Evolutionary conservation across 2,797 vertebrate species (phyloP).

Genomic region (Nannoperca australis): DNA sequence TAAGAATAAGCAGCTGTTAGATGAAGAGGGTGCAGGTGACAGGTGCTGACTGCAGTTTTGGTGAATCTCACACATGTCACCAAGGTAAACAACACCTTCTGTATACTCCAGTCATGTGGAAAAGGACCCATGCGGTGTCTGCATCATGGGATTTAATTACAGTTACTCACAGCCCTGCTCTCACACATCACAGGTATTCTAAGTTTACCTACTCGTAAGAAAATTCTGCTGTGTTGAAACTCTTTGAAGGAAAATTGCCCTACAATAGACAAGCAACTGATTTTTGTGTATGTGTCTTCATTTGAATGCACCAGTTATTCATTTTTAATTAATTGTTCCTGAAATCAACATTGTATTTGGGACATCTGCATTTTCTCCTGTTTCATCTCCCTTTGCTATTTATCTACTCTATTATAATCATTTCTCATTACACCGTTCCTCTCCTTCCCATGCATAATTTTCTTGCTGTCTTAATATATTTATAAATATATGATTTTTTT

Average conservation of each 20-base stretch:
- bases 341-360: conserved; percentile 4
- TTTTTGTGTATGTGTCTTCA: conserved; percentile 5
- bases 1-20: neutral
- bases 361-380: neutral
- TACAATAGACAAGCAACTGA: neutral
- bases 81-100: conserved; percentile 57
- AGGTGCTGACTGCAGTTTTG: conserved; percentile 20
- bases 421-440: neutral
- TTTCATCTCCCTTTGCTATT: neutral
- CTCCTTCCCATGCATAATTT: neutral
- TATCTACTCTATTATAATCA: neutral
- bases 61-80: conserved; percentile 20
- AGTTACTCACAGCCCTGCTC: neutral
- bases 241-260: neutral
- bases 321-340: conserved; percentile 18
- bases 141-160: conserved; percentile 32
- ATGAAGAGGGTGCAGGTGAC: conserved; percentile 19
- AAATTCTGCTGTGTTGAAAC: neutral
- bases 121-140: conserved; percentile 10
- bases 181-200: neutral
- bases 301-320: neutral
- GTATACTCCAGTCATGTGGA: conserved; percentile 28
- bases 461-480: neutral
- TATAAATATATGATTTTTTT: neutral
- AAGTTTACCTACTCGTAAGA: neutral